These are phyloP conservation scores for Montipora capricornis DNA, from an alignment of 64 coral and sea anemone species.

Conservation along the genomic window DNA sequence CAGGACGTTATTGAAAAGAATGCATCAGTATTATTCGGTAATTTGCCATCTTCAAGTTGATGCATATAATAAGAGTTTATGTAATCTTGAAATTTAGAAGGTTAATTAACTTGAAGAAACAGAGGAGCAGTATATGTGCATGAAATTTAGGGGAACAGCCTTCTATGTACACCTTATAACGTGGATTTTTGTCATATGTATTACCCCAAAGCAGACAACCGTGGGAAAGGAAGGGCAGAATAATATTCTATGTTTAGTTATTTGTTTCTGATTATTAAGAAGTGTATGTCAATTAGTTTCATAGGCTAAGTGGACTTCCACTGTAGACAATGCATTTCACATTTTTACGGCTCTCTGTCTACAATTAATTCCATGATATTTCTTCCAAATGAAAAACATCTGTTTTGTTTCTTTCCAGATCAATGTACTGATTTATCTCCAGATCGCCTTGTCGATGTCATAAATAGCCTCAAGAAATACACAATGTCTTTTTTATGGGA, in stretches of 20 bases:
- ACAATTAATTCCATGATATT: neutral
- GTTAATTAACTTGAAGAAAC: too few species aligned
- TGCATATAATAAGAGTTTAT: too few species aligned
- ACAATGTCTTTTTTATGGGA: constrained; percentile 65
- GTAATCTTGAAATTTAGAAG: too few species aligned
- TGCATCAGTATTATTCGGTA: too few species aligned
- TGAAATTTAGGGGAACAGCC: too few species aligned
- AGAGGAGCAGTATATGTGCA: too few species aligned
- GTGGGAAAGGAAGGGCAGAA: too few species aligned
- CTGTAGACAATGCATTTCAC: neutral
- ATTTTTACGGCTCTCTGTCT: neutral
- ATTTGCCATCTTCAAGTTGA: too few species aligned
- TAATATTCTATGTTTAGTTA: neutral
- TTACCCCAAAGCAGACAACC: too few species aligned
- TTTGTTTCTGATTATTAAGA: neutral
- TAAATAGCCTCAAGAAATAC: constrained; percentile 50
- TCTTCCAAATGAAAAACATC: neutral
- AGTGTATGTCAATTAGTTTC: neutral
- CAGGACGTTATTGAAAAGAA: too few species aligned
- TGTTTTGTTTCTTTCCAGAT: neutral
- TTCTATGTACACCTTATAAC: too few species aligned
- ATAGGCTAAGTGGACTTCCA: neutral
- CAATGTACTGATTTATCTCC: constrained; percentile 3
- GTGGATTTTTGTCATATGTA: too few species aligned
- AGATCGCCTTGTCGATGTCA: constrained; percentile 32